These are phyloP conservation scores for Leptopilina myrica DNA, from an alignment of 2,888 invertebrate species.

Conservation along the genomic window DNA sequence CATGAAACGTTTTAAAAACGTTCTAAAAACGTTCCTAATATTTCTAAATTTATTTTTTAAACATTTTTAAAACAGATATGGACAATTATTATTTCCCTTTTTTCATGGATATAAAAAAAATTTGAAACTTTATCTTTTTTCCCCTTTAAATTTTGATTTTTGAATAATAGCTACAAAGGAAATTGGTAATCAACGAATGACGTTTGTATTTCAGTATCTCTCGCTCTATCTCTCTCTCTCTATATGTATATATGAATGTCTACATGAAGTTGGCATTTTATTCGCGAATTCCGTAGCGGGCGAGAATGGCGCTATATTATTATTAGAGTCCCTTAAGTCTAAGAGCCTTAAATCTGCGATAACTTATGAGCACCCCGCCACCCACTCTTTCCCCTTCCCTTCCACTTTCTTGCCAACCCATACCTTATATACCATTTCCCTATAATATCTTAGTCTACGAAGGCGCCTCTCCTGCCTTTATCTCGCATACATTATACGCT, in stretches of 20 bases:
- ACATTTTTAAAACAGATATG: too few relatives aligned
- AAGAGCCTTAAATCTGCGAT: conserved; percentile 78
- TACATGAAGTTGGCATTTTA: conserved; percentile 49
- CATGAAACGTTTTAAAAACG: too few relatives aligned
- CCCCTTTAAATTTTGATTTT: too few relatives aligned
- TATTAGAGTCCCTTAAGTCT: conserved; percentile 77
- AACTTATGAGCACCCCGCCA: conserved; percentile 75
- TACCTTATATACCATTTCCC: conserved; percentile 75
- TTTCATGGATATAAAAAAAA: too few relatives aligned
- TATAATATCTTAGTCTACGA: conserved; percentile 76
- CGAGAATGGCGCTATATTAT: conserved; percentile 76
- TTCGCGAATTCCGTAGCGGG: conserved; percentile 71
- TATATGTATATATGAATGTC: neutral
- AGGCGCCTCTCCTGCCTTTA: conserved; percentile 73
- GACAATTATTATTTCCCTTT: too few relatives aligned
- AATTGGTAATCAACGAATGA: neutral
- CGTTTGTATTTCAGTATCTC: neutral
- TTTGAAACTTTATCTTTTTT: too few relatives aligned
- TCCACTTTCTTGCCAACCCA: conserved; percentile 56
- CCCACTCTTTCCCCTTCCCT: conserved; percentile 53
- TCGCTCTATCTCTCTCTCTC: neutral
- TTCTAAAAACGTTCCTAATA: too few relatives aligned
- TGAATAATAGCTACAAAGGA: too few relatives aligned
- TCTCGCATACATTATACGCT: conserved; percentile 76
- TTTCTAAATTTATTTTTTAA: too few relatives aligned